These are phyloP conservation scores for Chymomyza amoena DNA, from an alignment of 2,888 invertebrate species.

Conservation along the genomic window DNA sequence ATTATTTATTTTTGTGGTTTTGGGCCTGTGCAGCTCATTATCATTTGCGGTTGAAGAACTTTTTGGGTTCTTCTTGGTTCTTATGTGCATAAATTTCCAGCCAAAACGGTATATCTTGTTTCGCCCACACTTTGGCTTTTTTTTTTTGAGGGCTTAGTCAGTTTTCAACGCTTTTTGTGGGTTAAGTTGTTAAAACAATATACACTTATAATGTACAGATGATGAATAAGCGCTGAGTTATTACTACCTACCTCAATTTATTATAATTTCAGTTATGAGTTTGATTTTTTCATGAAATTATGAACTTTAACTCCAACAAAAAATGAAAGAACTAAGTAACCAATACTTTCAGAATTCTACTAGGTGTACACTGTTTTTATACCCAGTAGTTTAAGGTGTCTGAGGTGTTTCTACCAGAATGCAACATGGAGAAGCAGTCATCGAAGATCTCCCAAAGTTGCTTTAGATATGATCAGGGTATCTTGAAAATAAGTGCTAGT, in stretches of 20 bases:
- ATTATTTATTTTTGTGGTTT: conserved; percentile 7
- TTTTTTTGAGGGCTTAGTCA: conserved; percentile 36
- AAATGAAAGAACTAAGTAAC: too few species aligned
- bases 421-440: too few species aligned
- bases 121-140: not conserved
- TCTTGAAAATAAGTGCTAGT: too few species aligned
- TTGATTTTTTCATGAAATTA: too few species aligned
- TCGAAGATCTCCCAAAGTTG: too few species aligned
- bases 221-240: not conserved
- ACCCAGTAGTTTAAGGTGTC: too few species aligned
- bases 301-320: too few species aligned
- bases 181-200: conserved; percentile 22
- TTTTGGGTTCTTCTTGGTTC: conserved; percentile 46
- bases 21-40: conserved; percentile 56
- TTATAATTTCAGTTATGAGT: too few species aligned
- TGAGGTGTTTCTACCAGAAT: too few species aligned
- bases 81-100: conserved; percentile 64
- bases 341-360: too few species aligned
- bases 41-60: conserved; percentile 58
- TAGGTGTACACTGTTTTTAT: too few species aligned
- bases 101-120: not conserved
- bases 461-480: too few species aligned
- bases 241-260: not conserved
- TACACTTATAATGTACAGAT: not conserved
- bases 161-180: conserved; percentile 52